Conservation (phyloP, 2,888 invertebrate genomes). For the Cataglyphis cursor region DNA sequence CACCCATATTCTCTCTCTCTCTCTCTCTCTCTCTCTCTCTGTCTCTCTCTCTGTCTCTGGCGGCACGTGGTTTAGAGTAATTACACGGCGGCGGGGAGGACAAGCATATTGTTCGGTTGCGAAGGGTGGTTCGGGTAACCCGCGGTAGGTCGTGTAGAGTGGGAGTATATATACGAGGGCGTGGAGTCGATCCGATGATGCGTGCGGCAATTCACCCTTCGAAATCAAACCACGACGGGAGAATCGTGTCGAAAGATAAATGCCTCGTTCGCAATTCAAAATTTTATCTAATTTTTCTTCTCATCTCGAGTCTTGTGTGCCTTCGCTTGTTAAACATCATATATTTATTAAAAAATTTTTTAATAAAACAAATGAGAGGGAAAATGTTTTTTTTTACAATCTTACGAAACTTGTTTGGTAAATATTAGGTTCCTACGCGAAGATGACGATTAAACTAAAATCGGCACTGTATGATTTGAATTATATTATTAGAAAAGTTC, state of each 20-base stretch:
- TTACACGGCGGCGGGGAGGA: slow-evolving; percentile 77
- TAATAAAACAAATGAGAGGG: neutral
- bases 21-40: slow-evolving; percentile 40
- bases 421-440: neutral
- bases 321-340: neutral
- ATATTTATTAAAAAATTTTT: neutral
- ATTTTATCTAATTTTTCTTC: neutral
- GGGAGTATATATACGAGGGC: slow-evolving; percentile 72
- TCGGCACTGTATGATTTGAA: neutral
- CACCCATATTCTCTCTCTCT: slow-evolving; percentile 32
- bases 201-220: slow-evolving; percentile 79
- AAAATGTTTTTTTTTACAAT: neutral
- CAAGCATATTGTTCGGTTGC: slow-evolving; percentile 81
- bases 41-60: slow-evolving; percentile 54
- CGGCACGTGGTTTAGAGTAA: slow-evolving; percentile 83
- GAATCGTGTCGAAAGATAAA: slow-evolving; percentile 30
- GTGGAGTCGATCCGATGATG: slow-evolving; percentile 80
- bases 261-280: slow-evolving; percentile 5
- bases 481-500: neutral
- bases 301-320: neutral
- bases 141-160: slow-evolving; percentile 60
- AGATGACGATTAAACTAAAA: neutral
- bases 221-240: slow-evolving; percentile 53
- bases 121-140: slow-evolving; percentile 69
- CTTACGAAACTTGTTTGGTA: neutral